Evolutionary conservation across 2,888 invertebrate genomes (phyloP).

Genomic region (Amphipyra tragopoginis): DNA sequence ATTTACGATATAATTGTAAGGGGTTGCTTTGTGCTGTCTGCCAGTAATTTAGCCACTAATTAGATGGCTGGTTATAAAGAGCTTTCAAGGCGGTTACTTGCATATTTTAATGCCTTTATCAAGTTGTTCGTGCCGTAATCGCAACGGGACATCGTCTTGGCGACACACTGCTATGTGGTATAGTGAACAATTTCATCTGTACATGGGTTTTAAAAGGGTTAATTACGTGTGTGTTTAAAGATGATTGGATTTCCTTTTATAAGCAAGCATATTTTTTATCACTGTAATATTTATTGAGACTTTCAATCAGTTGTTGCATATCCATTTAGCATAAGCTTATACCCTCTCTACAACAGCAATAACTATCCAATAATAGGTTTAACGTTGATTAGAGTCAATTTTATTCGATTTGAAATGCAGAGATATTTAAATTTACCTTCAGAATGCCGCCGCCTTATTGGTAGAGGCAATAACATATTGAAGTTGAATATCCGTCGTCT

Average conservation of each 20-base stretch:
- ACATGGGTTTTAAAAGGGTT: slow-evolving; percentile 15
- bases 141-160: slow-evolving; percentile 66
- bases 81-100: slow-evolving; percentile 69
- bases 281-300: too few relatives aligned
- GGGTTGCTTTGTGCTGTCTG: slow-evolving; percentile 46
- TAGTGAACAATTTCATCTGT: slow-evolving; percentile 1
- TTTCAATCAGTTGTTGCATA: too few relatives aligned
- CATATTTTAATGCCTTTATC: slow-evolving; percentile 83
- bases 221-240: not conserved
- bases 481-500: too few relatives aligned
- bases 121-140: slow-evolving; percentile 70
- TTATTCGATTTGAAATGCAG: too few relatives aligned
- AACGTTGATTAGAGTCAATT: too few relatives aligned
- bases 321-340: too few relatives aligned
- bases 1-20: slow-evolving; percentile 50
- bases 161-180: slow-evolving; percentile 61
- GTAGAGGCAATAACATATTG: too few relatives aligned
- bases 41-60: slow-evolving; percentile 59
- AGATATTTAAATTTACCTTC: too few relatives aligned
- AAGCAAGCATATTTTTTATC: too few relatives aligned
- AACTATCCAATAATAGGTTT: too few relatives aligned
- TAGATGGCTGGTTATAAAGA: slow-evolving; percentile 56
- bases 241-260: not conserved
- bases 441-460: too few relatives aligned
- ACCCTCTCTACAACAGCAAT: too few relatives aligned